Percentiles rank a stretch among this genome's conserved stretches.
Conservation (phyloP, 2,113 vertebrate genomes). For the Calcarius ornatus region DNA sequence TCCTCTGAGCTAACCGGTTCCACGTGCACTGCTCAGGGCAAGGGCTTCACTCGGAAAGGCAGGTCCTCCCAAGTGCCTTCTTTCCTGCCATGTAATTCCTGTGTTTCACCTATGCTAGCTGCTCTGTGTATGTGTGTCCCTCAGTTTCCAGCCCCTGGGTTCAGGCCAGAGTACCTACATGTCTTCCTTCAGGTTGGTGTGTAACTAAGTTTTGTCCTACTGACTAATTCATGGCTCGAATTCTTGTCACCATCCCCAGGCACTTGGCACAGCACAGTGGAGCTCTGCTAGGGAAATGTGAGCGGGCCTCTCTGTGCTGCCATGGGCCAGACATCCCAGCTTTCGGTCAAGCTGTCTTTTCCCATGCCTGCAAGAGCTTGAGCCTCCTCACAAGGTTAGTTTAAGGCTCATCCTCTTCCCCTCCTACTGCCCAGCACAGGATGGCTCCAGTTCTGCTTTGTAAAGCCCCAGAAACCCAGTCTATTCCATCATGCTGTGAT, state of each 20-base stretch:
- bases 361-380: neutral
- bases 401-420: neutral
- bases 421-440: neutral
- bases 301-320: neutral
- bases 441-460: neutral
- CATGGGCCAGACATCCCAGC: neutral
- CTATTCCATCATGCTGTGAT: rapidly evolving
- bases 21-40: rapidly evolving
- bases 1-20: neutral
- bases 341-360: neutral
- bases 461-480: neutral
- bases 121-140: neutral
- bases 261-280: rapidly evolving
- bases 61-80: neutral
- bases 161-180: neutral
- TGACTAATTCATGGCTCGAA: neutral
- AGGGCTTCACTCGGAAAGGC: rapidly evolving
- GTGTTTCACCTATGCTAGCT: neutral
- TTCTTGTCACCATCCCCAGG: neutral
- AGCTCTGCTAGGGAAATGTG: neutral
- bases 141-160: neutral
- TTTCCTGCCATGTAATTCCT: neutral
- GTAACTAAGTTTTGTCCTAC: neutral
- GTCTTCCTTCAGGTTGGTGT: neutral
- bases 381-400: neutral